Evolutionary conservation across 2,797 vertebrate species (phyloP), one percentile per base, ranked within the genome.

Genomic region (Apogon hyalosoma): DNA sequence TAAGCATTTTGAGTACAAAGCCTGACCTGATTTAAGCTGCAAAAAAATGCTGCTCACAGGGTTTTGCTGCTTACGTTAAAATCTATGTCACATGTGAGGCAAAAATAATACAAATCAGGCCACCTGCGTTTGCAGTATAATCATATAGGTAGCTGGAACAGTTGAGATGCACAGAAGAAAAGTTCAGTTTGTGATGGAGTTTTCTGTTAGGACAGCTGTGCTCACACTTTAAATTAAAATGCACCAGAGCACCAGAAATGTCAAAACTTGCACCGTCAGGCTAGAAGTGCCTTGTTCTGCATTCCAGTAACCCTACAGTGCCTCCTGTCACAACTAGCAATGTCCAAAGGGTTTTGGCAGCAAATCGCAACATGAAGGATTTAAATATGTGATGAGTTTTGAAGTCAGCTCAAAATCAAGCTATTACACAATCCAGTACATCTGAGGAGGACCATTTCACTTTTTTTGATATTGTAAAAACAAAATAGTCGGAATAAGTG

Each of bases 261-360:
- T 80, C 86, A 83, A 73, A 84, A 83, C 49, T 66, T 88, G 77
- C 80, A 63, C 41, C 0, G 53, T 87, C 79, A 80, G 79, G 49
- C 55, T 64, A 64, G 45, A 7, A 75, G 67, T 0, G 6, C 48
- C 46, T 75, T 56, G 39, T 61, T 83, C 51, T 85, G 75, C 74
- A 74, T 68, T 52, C 66, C 16, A 62, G 49, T 53, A 79, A 69
- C 59, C 51, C 56, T 36, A 63, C 69, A 75, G 46, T 15, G 46
- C 16, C 57, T 65, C 62, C 75, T 80, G 74, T 78, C 81, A 75
- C 63, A 61, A 14, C 76, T 75, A 75, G 77, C 49, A 79, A 9
- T 63, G 18, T 56, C 64, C 13, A 63, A 63, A 80, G 15, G 42
- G 18, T 43, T 73, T 40, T 74, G 72, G 76, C 69, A 65, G 41